Conservation (phyloP, 1,140 invertebrate genomes). For the Thaumetopoea pityocampa region DNA sequence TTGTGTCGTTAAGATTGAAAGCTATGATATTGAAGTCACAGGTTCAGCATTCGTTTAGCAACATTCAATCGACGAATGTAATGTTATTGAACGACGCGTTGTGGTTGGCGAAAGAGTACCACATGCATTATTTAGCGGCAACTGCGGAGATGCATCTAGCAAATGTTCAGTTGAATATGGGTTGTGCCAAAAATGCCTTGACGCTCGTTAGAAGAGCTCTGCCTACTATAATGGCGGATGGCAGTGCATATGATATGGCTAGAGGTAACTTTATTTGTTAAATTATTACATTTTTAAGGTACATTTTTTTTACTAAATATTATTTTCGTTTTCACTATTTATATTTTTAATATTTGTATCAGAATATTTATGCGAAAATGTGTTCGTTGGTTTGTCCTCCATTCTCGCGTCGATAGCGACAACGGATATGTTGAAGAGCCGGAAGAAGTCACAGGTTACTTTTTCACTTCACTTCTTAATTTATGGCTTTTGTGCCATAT, state of each 20-base stretch:
- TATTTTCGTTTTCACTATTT: too few species aligned
- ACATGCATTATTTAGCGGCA: slow-evolving; percentile 85
- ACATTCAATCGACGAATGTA: slow-evolving; percentile 74
- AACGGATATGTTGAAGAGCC: too few species aligned
- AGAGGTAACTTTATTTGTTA: slow-evolving; percentile 64
- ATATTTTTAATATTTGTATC: slow-evolving; percentile 1
- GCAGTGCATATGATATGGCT: slow-evolving; percentile 87
- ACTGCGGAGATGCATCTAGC: slow-evolving; percentile 87
- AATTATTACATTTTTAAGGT: too few species aligned
- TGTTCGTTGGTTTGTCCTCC: too few species aligned
- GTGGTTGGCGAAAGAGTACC: slow-evolving; percentile 81
- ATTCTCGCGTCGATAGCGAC: too few species aligned
- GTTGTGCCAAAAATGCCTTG: slow-evolving; percentile 84
- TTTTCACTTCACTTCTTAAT: too few species aligned
- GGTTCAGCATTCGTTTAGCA: slow-evolving; percentile 78
- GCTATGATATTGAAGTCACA: slow-evolving; percentile 85
- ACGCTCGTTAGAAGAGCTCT: slow-evolving; percentile 82
- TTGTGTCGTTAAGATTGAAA: slow-evolving; percentile 78
- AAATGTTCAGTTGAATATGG: slow-evolving; percentile 83
- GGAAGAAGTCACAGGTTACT: too few species aligned
- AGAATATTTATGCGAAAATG: neutral
- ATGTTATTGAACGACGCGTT: slow-evolving; percentile 83
- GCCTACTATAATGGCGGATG: slow-evolving; percentile 85
- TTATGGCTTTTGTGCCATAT: too few species aligned
- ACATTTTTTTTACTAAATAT: too few species aligned